These are phyloP conservation scores for Eudemis profundana DNA, from an alignment of 2,888 invertebrate genomes.

Conservation along the genomic window DNA sequence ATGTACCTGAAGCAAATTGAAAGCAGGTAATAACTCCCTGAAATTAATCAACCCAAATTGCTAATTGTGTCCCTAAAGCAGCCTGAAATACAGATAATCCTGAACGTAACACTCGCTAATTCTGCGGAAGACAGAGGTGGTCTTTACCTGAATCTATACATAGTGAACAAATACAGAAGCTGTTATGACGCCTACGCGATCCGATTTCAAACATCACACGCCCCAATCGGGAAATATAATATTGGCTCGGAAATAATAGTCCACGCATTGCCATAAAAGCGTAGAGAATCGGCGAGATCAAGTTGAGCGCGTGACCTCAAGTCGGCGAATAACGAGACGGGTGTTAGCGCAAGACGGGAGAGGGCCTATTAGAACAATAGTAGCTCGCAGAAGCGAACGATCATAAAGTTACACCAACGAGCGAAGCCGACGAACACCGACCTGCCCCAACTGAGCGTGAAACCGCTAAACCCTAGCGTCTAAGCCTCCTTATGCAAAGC, in stretches of 20 bases:
- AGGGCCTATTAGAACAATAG: slow-evolving; percentile 79
- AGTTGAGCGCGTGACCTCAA: slow-evolving; percentile 74
- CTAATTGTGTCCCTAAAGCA: too few relatives aligned
- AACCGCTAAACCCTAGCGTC: slow-evolving; percentile 46
- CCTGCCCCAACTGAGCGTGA: slow-evolving; percentile 69
- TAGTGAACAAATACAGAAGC: slow-evolving; percentile 26
- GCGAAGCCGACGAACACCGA: slow-evolving; percentile 68
- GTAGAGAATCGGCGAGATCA: slow-evolving; percentile 71
- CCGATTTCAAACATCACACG: slow-evolving; percentile 31
- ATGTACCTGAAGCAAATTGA: too few relatives aligned
- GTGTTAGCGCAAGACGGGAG: slow-evolving; percentile 62
- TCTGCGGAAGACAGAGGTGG: too few relatives aligned
- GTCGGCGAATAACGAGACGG: slow-evolving; percentile 66
- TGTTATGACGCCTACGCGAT: slow-evolving; percentile 36
- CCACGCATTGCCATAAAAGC: slow-evolving; percentile 67
- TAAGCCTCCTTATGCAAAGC: slow-evolving; percentile 5
- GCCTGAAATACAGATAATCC: too few relatives aligned
- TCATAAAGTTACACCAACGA: slow-evolving; percentile 78
- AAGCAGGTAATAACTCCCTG: too few relatives aligned
- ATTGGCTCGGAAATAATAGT: slow-evolving; percentile 50
- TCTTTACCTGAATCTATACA: slow-evolving; percentile 14
- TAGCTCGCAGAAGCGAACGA: slow-evolving; percentile 77
- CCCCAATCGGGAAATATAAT: slow-evolving; percentile 40
- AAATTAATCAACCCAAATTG: too few relatives aligned
- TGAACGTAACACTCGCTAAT: too few relatives aligned